A percentile compares a stretch with the other conserved stretches of the same genome.
Evolutionary conservation across 2,113 vertebrate genomes (phyloP).

Genomic region (Saccopteryx bilineata): DNA sequence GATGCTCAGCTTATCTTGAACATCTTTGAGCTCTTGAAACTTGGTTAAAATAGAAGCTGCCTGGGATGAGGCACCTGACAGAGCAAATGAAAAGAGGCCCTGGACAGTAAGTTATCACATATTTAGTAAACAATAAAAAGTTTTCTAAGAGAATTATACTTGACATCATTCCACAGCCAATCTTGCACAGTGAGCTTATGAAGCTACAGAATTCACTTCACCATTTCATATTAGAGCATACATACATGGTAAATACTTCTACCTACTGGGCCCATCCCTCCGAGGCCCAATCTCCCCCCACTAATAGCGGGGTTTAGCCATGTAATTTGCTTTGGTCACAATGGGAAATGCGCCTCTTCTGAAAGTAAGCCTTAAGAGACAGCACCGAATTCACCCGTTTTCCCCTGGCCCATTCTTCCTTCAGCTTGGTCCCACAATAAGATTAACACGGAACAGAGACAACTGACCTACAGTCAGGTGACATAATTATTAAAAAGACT

Average conservation of each 20-base stretch:
- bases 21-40: conserved; percentile 92
- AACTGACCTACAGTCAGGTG: background rate
- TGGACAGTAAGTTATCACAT: background rate
- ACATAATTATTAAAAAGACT: conserved; percentile 13
- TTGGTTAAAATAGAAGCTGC: conserved; percentile 91
- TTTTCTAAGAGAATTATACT: conserved; percentile 26
- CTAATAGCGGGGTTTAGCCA: background rate
- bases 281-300: background rate
- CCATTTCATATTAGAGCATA: background rate
- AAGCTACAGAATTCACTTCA: background rate
- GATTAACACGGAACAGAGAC: background rate
- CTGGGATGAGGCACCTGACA: conserved; percentile 91
- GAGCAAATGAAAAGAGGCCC: background rate
- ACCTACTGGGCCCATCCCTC: background rate
- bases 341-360: background rate
- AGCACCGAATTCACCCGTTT: background rate
- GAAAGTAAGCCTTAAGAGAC: conserved; percentile 5
- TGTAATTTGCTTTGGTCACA: background rate
- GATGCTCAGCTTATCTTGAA: conserved; percentile 87
- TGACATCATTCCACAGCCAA: background rate
- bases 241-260: background rate
- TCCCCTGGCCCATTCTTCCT: background rate
- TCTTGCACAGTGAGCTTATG: background rate
- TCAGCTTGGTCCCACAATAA: background rate
- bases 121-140: background rate